These are phyloP conservation scores for Cuniculus paca DNA, from an alignment of 2,797 vertebrate genomes.

Conservation along the genomic window DNA sequence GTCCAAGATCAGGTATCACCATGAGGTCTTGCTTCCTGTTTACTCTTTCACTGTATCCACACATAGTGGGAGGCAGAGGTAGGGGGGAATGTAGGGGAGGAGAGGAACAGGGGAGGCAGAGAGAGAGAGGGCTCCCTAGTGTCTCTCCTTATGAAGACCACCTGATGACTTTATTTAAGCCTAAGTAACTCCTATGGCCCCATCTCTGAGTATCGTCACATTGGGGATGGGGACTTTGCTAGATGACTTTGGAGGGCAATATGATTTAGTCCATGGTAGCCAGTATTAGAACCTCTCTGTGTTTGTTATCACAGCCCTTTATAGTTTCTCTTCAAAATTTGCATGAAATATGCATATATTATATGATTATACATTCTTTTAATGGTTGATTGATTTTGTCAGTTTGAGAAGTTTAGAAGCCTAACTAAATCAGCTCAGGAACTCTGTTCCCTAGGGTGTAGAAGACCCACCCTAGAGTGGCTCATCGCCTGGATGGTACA, in stretches of 20 bases:
- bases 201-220: background rate
- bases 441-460: background rate
- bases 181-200: background rate
- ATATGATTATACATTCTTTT: background rate
- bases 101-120: background rate
- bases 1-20: background rate
- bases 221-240: background rate
- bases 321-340: background rate
- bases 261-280: background rate
- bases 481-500: background rate
- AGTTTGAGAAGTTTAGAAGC: background rate
- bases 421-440: background rate
- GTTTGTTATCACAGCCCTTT: background rate
- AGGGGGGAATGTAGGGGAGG: background rate
- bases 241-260: background rate
- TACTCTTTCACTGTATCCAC: background rate
- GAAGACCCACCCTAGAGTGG: too few relatives aligned
- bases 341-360: background rate
- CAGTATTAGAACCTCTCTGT: background rate
- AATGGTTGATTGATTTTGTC: background rate
- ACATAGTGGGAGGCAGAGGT: background rate
- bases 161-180: background rate
- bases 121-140: background rate
- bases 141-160: background rate
- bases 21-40: background rate